phyloP scores from a whole-genome alignment of 2,888 invertebrate genomes.

The Carabus problematicus region DNA sequence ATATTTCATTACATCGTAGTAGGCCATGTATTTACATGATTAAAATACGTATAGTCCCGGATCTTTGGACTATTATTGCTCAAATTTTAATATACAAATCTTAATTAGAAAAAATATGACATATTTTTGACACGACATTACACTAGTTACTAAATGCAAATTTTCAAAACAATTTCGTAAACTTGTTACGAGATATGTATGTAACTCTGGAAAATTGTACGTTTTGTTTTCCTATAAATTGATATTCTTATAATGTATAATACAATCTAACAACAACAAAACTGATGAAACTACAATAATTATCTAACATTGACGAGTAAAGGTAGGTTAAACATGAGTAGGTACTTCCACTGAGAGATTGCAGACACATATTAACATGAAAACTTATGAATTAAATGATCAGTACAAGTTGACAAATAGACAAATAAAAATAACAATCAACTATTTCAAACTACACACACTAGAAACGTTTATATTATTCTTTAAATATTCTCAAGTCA shows the following conservation, averaged over 20 bases:
- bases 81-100: background rate
- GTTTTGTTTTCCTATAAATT: background rate
- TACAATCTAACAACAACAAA: background rate
- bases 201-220: background rate
- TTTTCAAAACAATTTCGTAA: background rate
- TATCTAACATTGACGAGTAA: constrained; percentile 9
- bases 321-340: background rate
- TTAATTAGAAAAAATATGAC: background rate
- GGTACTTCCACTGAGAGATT: constrained; percentile 10
- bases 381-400: background rate
- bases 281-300: background rate
- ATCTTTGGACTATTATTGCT: constrained; percentile 10
- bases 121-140: background rate
- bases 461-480: background rate
- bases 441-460: background rate
- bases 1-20: background rate
- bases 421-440: no score
- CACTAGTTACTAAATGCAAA: background rate
- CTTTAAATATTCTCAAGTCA: background rate
- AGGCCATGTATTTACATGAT: constrained; percentile 6
- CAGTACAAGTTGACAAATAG: no score
- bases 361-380: constrained; percentile 2
- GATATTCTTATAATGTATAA: background rate
- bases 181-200: constrained; percentile 5
- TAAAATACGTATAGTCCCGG: constrained; percentile 2